Base-by-base conservation (phyloP, 1,140 invertebrate species). In the Drosophila prosaltans region DNA sequence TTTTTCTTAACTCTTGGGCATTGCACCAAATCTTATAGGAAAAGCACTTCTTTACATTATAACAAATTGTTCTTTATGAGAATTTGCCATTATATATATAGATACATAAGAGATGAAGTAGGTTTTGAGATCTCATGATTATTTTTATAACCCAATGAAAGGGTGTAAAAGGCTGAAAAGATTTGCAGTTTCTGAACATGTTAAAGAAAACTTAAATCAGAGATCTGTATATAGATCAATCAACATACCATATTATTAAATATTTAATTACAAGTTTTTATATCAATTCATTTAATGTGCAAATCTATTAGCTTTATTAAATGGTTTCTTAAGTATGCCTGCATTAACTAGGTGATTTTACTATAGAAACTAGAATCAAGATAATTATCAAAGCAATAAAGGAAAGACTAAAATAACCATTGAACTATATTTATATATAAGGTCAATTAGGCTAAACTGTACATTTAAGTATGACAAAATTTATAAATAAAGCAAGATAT, bases 401-500 rank as follows among this genome's bases (percentile, higher is more conserved):
- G 16, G 32, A 59, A 32, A 32, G 2, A 51, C 21, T 21, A 26
- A 51, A 51, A 26, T 26, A 51, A 8, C 24, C 1, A 48, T 48
- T 24, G 16, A 48, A 36, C 32, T 36, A 36, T 36, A 6, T 54
- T 26, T 24, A 54, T 21, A 32, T 21, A 21, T 21, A 24, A 59
- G 57, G 57, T 59, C 16, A 59, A 40, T 40, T 2, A 1, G 32
- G 9, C 45, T 24, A 40, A 59, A 59, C 57, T 59, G 10, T 3
- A 51, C 21, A 26, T 51, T 48, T 48, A 48, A 45, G 43, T 45
- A 51, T 51, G 8, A 24, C 6, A 39, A 8, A 40, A 24, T 26
- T 41, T 7, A 62, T n/a, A 62, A 62, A 45, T 62, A 40, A 62
- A 51, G 2, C 45, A 51, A 51, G 45, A 26, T 48, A 7, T 51